Base-by-base conservation (phyloP, 2,888 invertebrate species). In the Heliconius aoede region DNA sequence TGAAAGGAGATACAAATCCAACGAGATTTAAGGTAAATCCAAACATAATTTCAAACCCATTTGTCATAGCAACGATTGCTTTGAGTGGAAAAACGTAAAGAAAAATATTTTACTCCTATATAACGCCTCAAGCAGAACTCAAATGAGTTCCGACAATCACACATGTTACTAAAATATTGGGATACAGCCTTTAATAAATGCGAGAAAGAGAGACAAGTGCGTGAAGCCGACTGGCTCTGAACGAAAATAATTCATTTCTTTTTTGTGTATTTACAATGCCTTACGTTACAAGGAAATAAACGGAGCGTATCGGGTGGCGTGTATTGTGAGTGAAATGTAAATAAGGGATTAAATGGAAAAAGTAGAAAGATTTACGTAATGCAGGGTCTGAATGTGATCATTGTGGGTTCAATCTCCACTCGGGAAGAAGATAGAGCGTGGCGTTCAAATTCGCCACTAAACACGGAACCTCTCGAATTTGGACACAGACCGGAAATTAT, bases 61-160 rank as follows among this genome's bases (percentile, higher is more conserved):
- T 78, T 74, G 76, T 76, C 78, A 76, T 76, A 76, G 40, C 73
- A 78, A 73, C 78, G 73, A 72, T 78, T 76, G 26, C 76, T 78
- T 76, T 72, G 30, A 73, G 58, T 18, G 24, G 40, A 73, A 60
- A 21, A 67, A 40, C 55, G 72, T 74, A 67, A 72, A 76, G 72
- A 73, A 73, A 71, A 60, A 60, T 73, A 65, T 76, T 72, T 62
- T 67, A 46, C 21, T 46, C 46, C 7, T 21, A 51, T 71, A 51
- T 76, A 76, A 78, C 36, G 72, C 69, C 62, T 30, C n/a, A 46
- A 61, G 73, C 73, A 36, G 65, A 69, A 58, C 73, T 60, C 73
- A 72, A 72, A 78, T 73, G 71, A 72, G 73, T 71, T 55, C 78
- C 68, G 78, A 74, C 78, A 78, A 78, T 76, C 76, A 72, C 78